These are phyloP conservation scores for Apogon hyalosoma DNA, from an alignment of 2,797 vertebrate species.

Conservation along the genomic window DNA sequence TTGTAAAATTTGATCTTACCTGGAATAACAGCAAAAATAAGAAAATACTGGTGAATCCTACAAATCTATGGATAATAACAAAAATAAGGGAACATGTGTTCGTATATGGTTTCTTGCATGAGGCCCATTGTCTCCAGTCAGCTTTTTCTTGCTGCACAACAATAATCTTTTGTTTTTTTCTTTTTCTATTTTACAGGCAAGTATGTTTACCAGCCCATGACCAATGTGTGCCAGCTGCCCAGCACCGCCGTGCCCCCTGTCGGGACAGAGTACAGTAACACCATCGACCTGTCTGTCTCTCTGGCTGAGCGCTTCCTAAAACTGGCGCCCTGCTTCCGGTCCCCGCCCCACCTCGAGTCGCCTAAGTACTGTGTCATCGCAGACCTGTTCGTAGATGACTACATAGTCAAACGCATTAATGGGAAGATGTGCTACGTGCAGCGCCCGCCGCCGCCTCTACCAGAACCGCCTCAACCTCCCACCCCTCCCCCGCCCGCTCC, in stretches of 20 bases:
- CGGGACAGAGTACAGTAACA: conserved; percentile 86
- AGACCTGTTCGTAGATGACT: conserved; percentile 96
- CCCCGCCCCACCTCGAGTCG: conserved; percentile 90
- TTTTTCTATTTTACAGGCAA: conserved; percentile 84
- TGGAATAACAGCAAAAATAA: too few species aligned
- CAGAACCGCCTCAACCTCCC: conserved; percentile 69
- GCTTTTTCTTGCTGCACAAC: not conserved
- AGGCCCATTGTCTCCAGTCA: not conserved
- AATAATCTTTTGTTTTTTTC: not conserved
- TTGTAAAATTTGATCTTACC: too few species aligned
- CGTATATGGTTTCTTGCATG: too few species aligned
- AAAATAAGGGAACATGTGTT: too few species aligned
- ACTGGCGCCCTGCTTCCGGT: conserved; percentile 91
- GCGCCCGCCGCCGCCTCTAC: conserved; percentile 84
- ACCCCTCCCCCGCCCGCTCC: conserved; percentile 62
- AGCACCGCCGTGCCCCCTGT: conserved; percentile 90
- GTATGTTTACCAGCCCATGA: conserved; percentile 99
- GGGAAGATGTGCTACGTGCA: conserved; percentile 99
- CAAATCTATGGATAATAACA: too few species aligned
- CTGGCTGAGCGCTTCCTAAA: conserved; percentile 94
- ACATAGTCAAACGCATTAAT: conserved; percentile 96
- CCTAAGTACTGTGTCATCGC: conserved; percentile 95
- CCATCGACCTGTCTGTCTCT: conserved; percentile 91
- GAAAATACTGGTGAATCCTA: too few species aligned
- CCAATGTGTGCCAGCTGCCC: conserved; percentile 94